Conservation (phyloP, 2,797 vertebrate genomes). For the Falco cherrug region DNA sequence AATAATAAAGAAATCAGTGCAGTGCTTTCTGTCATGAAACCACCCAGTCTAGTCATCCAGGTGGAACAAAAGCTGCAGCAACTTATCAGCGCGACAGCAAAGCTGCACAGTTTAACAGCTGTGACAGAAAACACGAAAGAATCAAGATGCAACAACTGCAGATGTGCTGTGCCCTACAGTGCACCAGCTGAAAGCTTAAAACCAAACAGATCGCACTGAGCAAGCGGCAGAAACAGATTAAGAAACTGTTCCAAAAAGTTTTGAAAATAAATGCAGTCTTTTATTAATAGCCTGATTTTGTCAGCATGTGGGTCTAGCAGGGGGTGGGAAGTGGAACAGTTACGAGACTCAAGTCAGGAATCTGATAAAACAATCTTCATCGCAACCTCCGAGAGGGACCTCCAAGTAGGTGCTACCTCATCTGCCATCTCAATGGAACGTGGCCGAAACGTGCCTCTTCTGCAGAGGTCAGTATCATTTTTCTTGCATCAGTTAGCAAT, state of each 20-base stretch:
- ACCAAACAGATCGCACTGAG: background rate
- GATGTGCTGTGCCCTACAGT: accelerated
- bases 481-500: accelerated
- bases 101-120: background rate
- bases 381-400: background rate
- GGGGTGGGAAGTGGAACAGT: background rate
- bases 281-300: background rate
- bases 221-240: background rate
- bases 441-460: accelerated
- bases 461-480: accelerated
- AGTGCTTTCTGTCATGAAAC: background rate
- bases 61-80: background rate
- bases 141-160: background rate
- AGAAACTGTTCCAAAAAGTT: background rate
- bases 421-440: background rate
- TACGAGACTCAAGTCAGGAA: background rate
- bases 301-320: background rate
- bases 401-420: background rate
- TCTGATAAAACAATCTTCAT: background rate
- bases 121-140: background rate
- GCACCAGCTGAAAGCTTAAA: background rate
- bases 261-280: background rate
- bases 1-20: background rate
- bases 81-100: background rate
- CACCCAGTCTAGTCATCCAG: background rate